Evolutionary conservation across 2,797 vertebrate species (phyloP), one percentile per base, ranked within the genome.

Genomic region (Protonibea diacanthus): DNA sequence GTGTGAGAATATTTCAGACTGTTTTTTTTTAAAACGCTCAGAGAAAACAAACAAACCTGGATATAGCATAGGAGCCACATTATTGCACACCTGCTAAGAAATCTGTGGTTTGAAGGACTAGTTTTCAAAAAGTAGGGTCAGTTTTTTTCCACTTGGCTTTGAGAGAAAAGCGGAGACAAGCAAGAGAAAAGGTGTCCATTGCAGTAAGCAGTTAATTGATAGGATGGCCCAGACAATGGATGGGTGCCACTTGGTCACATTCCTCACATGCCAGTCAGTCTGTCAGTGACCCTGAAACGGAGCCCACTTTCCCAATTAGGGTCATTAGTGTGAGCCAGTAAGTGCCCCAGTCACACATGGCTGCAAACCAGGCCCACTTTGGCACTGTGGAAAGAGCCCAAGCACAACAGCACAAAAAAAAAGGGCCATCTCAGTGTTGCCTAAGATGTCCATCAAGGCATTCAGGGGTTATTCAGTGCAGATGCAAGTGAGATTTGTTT

Each of bases 301-400:
- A 94, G 91, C 86, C 93, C 93, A 94, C 94, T 95, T 94, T 92
- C 91, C 93, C 91, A 94, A 93, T 95, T 95, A 94, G 89, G 83
- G 90, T 92, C 92, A 92, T 93, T 91, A 94, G 89, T 88, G 82
- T 82, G 85, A 93, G 89, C 76, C 88, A 85, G 88, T 93, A 92
- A 94, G 92, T 93, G 92, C 83, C 91, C 88, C 75, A 33, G 92
- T 93, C 91, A 95, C 92, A 94, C 92, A 91, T 89, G 90, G 88
- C 88, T 93, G 89, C 88, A 92, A 86, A 93, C 52, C 89, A 91
- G 93, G 74, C 68, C 88, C 76, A 82, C 89, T 92, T 65, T 88
- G 88, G 91, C 90, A 84, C 89, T n/a, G 80, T 56, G 91, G 84
- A 91, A 80, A 88, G 81, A 90, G 75, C 66, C 70, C 23, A 51